Evolutionary conservation across 2,888 invertebrate genomes (phyloP), one percentile per base, ranked within the genome.

Genomic region (Pristionchus fissidentatus): DNA sequence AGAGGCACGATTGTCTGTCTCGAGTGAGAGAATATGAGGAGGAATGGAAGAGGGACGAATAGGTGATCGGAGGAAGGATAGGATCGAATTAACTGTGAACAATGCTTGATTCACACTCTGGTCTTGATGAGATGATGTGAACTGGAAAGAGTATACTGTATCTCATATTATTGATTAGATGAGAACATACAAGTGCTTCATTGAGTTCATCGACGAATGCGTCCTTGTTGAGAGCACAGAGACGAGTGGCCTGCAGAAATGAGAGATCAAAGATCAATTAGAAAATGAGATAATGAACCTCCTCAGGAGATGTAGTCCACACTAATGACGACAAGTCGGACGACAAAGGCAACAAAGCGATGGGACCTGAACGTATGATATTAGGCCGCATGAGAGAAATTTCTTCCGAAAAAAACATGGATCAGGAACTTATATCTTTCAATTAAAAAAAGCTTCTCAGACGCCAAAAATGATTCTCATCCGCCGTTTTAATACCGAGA

Each of bases 171-270:
- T 79, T 84, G 38, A 35, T n/a, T 7, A 70, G 32, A 15, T 1
- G 5, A 41, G 13, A 62, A 91, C 94, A 94, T 94, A 96, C 96
- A 93, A 97, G 94, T 22, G 97, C 96, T 90, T 95, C 95, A 92
- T 98, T 98, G 4, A 98, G 93, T 7, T 95, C 95, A 92, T 97
- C 96, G 0, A 97, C 95, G 93, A 99, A 99, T 86, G 95, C 95
- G 83, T 96, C 95, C 0, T 95, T 95, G 0, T 95, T 92, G 87
- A 97, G 92, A 35, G 94, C 92, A 70, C 96, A 92, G 38, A 98
- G 93, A 83, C 95, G 93, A 90, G 96, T 95, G 0, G 97, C 96
- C 80, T 80, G 29, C 49, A 75, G 19, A 66, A 5, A 15, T 22
- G 0, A 19, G 29, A 66, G 29, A 29, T 35, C 15, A 66, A 15